Evolutionary conservation across 2,797 vertebrate species (phyloP), one percentile per base, ranked within the genome.

Genomic region (Trematomus bernacchii): DNA sequence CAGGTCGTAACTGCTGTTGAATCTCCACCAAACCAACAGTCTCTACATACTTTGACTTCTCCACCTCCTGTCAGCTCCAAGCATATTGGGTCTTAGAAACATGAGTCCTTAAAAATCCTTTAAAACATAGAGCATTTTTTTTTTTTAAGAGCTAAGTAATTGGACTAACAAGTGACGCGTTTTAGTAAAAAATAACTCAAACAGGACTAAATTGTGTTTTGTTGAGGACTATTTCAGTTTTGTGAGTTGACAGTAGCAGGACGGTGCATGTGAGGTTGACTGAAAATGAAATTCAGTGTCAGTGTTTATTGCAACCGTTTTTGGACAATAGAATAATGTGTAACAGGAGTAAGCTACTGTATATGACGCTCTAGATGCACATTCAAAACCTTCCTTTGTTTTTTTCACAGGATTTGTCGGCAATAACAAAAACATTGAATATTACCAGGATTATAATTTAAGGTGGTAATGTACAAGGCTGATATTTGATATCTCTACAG

Each of bases 401-500:
- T 9, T 80, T 80, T 11, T 75, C 4, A 60, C 57, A 23, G 13
- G 42, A 58, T 76, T 65, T 86, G 54, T 64, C 3, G 40, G 46
- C 46, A 42, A 42, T 11, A 57, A 57, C 9, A 64, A 66, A 80
- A 73, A 58, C 52, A 61, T 51, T 47, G 21, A 70, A 30, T 19
- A 60, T 75, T 21, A 58, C 66, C 42, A 42, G 58, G 21, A 23
- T 60, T 71, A 7, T 66, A 21, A 19, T 76, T 80, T 37, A 40
- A 46, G 6, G 40, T 69, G 5, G 1, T 61, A 43, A 67, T 37
- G 58, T 66, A 48, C 37, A 27, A 33, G 60, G 69, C 63, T 61
- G 47, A 66, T 83, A 78, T 71, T 63, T 66, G 77, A 73, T 74
- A 76, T 72, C 13, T 66, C 60, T 55, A 62, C 19, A 71, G 68